Evolutionary conservation across 92 coral and sea anemone species (phyloP), one percentile per base, ranked within the genome.

Genomic region (Porites rus): DNA sequence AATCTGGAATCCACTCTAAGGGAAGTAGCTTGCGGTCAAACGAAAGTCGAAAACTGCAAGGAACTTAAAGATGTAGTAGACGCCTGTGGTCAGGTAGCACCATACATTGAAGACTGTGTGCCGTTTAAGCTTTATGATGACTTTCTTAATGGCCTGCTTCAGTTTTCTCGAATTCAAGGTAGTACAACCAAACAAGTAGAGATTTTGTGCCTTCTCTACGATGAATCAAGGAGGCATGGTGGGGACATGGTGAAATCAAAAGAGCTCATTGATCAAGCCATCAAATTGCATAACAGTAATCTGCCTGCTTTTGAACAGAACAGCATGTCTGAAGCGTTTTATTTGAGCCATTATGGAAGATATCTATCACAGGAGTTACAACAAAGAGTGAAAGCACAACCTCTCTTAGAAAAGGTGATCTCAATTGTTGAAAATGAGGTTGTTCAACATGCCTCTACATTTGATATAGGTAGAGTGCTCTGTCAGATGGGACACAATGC

Each of bases 201-300:
- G 69, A 77, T 85, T 54, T 75, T 85, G 84, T 85, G 77, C 56
- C 72, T 85, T 17, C 89, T 69, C 43, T 74, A 80, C 43, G 63
- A 76, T 1, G 89, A 85, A 77, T 24, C 82, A 19, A 59, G 84
- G 65, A 56, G 14, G 10, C 60, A 56, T 3, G 60, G 60, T 9
- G 60, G 60, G 60, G 60, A 56, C 3, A 56, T 54, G 60, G 2
- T 0, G 13, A 9, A 56, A 56, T 56, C 17, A 56, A 56, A 56
- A 56, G 16, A 56, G 0, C 60, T 56, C 60, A 9, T 56, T 56
- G 11, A 8, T 13, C 60, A 56, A 56, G 60, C 60, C 0, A 4
- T 56, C 12, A 10, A 56, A 0, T 3, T 56, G 12, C 3, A 56
- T 1, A 13, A 56, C 14, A 13, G 3, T 1, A 56, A 56, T 56